These are phyloP conservation scores for Auanema sp. DNA, from an alignment of 2,888 invertebrate genomes.

Conservation along the genomic window DNA sequence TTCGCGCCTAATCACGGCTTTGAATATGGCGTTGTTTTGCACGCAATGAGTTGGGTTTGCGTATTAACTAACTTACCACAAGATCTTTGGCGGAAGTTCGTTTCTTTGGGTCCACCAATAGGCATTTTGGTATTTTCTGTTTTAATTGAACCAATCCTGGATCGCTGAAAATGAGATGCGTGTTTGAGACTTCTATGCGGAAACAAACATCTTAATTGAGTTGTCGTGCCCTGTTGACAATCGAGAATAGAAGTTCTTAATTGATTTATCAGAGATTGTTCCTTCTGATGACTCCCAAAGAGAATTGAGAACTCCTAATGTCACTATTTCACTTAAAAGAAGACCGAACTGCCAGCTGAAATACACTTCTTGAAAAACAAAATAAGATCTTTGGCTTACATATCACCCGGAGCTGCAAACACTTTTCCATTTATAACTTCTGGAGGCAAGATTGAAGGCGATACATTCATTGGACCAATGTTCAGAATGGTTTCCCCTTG, in stretches of 20 bases:
- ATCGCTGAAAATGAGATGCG: constrained; percentile 12
- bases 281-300: constrained; percentile 15
- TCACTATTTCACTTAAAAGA: constrained; percentile 34
- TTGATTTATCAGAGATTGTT: constrained; percentile 10
- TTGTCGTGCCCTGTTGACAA: constrained; percentile 9
- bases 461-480: constrained; percentile 14
- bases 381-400: too few relatives aligned
- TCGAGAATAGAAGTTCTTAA: constrained; percentile 19
- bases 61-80: constrained; percentile 8
- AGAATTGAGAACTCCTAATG: constrained; percentile 20
- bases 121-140: constrained; percentile 16
- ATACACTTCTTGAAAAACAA: not conserved
- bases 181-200: not conserved
- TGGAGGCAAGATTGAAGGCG: constrained; percentile 25
- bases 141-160: constrained; percentile 14
- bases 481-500: too few relatives aligned
- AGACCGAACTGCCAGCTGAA: constrained; percentile 39
- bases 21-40: too few relatives aligned
- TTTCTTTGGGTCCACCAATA: constrained; percentile 15
- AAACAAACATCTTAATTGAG: constrained; percentile 18
- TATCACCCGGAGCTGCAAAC: constrained; percentile 34
- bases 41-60: constrained; percentile 7
- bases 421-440: constrained; percentile 34
- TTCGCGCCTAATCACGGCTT: too few relatives aligned
- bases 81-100: constrained; percentile 12